A percentile compares a stretch with the other conserved stretches of the same genome.
phyloP scores from a whole-genome alignment of 2,797 vertebrate genomes.

The Hemitrygon akajei region DNA sequence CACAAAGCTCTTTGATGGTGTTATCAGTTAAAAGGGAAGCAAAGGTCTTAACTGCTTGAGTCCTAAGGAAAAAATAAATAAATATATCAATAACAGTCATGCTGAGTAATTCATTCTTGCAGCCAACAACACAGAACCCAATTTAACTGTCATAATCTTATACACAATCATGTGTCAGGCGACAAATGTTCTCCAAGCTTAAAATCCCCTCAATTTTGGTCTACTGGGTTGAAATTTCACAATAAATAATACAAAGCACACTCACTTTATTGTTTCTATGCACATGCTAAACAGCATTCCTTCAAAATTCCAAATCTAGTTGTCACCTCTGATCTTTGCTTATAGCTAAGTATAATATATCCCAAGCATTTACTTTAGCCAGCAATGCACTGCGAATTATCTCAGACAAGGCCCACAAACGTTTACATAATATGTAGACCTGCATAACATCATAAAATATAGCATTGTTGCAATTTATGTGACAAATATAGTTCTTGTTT shows the following conservation, averaged over 20 bases:
- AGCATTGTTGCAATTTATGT: background rate
- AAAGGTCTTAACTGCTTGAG: too few relatives aligned
- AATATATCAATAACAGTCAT: conserved; percentile 1
- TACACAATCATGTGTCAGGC: background rate
- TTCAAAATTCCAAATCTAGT: background rate
- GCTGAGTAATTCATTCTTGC: background rate
- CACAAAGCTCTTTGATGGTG: background rate
- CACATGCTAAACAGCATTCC: background rate
- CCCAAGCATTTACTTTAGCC: background rate
- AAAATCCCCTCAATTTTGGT: conserved; percentile 25
- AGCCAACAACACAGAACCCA: background rate
- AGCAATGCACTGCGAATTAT: background rate
- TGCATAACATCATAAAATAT: background rate
- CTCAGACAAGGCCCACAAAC: background rate
- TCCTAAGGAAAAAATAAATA: background rate
- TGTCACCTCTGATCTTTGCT: conserved; percentile 16
- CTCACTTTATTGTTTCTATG: background rate
- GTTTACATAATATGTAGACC: background rate
- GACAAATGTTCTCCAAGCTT: background rate
- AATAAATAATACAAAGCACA: background rate
- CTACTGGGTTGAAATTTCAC: conserved; percentile 11
- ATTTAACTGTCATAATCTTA: background rate
- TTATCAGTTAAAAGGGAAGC: too few relatives aligned
- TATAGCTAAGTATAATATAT: background rate
- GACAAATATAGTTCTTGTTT: background rate